These are phyloP conservation scores for Lydus trimaculatus DNA, from an alignment of 2,888 invertebrate genomes.

Conservation along the genomic window DNA sequence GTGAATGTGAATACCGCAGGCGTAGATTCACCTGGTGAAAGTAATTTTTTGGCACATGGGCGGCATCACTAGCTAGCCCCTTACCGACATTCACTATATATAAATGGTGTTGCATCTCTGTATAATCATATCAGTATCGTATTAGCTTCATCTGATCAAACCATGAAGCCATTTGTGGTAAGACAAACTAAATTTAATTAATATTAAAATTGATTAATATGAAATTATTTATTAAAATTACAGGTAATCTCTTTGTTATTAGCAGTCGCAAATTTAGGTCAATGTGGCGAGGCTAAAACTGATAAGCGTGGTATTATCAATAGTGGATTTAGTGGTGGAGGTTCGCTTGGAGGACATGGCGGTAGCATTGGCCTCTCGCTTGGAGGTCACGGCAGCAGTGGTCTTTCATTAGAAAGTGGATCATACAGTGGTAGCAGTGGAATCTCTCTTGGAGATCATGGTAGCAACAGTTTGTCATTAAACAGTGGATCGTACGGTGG, in stretches of 20 bases:
- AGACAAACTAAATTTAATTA: constrained; percentile 15
- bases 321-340: background rate
- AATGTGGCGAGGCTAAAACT: constrained; percentile 29
- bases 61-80: constrained; percentile 23
- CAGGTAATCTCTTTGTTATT: constrained; percentile 31
- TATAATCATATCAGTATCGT: constrained; percentile 28
- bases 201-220: background rate
- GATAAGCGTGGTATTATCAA: constrained; percentile 29
- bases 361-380: no score
- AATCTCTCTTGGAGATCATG: no score
- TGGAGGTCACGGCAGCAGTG: no score
- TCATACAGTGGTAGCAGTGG: no score
- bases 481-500: background rate
- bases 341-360: no score
- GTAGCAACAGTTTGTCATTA: no score
- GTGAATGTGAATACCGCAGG: constrained; percentile 21
- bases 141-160: constrained; percentile 26
- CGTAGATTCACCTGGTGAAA: constrained; percentile 32
- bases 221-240: background rate
- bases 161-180: constrained; percentile 33
- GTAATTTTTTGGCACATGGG: constrained; percentile 28
- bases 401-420: no score
- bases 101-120: constrained; percentile 22
- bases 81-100: constrained; percentile 20
- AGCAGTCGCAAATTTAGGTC: constrained; percentile 29